Evolutionary conservation across 2,113 vertebrate species (phyloP), one percentile per base, ranked within the genome.

Genomic region (Saccopteryx bilineata): DNA sequence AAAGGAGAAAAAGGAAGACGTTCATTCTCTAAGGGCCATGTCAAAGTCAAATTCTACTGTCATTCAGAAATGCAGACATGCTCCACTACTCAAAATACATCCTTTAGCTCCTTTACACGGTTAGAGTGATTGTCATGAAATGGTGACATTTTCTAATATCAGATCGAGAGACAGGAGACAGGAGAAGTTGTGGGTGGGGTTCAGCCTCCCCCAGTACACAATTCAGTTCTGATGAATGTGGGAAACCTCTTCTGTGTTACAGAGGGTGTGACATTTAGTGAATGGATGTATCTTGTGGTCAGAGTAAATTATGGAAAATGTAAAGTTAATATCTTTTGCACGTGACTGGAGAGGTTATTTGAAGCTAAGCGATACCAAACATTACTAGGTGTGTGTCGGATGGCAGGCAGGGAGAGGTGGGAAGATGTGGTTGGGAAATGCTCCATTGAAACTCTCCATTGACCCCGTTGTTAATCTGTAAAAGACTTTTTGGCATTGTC

Each of bases 391-490:
- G 87, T 91, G 78, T n/a, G 65, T 0, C 10, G 58, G 71, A 54
- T 21, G 54, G 48, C 31, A 14, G 83, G 83, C 95, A 93, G 96
- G 93, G 78, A 82, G 68, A 63, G 17, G 74, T 74, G 61, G 69
- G 89, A 87, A 93, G 90, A 61, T 13, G 61, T 71, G 46, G 83
- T 94, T 90, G 95, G 98, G 97, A 97, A 98, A 98, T 94, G 19
- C 97, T 97, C 96, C 95, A 81, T 91, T 11, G 92, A 97, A 96
- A 97, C 90, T 98, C 98, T 98, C 97, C 98, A 94, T 97, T 98
- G 98, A 97, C 97, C 97, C 95, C 97, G 88, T 72, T 98, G 97
- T 97, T 98, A 98, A 98, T 98, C 98, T 98, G 96, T 97, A 97
- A 96, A 91, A 98, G 97, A 94, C 97, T 97, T 98, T 97, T 97